Conservation (phyloP, 2,113 vertebrate genomes). For the Pelecanus crispus region DNA sequence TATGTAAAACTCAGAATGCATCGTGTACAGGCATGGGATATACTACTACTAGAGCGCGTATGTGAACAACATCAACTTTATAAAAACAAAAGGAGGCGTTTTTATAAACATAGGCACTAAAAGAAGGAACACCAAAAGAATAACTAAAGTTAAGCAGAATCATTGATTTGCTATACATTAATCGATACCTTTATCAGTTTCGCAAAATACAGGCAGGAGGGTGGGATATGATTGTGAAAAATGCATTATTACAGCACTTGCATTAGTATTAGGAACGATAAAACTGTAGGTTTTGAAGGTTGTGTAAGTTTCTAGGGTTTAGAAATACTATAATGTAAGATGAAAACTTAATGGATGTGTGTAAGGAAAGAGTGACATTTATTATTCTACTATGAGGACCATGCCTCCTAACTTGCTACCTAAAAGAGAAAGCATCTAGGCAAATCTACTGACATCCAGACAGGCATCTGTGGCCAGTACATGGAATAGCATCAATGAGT, state of each 20-base stretch:
- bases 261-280: neutral
- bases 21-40: fast-evolving
- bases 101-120: neutral
- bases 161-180: neutral
- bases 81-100: neutral
- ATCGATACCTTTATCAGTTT: neutral
- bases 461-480: neutral
- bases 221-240: neutral
- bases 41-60: fast-evolving
- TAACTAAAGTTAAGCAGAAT: neutral
- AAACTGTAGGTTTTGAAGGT: neutral
- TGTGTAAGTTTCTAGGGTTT: neutral
- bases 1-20: neutral
- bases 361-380: neutral
- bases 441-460: neutral
- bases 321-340: neutral
- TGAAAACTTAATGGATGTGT: neutral
- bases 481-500: neutral
- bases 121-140: neutral
- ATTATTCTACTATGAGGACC: neutral
- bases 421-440: neutral
- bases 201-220: neutral
- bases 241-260: neutral
- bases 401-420: neutral
- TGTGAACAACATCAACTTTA: neutral